Conservation (phyloP, 2,113 vertebrate species). For the Neogobius melanostomus region DNA sequence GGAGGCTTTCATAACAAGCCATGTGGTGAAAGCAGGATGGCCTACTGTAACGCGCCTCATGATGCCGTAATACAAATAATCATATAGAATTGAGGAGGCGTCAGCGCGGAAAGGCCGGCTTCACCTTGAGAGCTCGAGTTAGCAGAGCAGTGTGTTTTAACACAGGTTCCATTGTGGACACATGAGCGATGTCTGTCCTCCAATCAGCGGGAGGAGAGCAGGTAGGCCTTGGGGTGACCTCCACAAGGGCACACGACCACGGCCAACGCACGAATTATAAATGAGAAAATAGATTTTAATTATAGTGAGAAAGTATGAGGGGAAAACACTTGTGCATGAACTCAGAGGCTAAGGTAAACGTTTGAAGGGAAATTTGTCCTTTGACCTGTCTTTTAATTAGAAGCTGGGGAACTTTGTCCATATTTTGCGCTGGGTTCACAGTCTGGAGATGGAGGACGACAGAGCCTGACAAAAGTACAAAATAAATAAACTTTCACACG, state of each 20-base stretch:
- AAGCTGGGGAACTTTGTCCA: no score
- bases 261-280: not conserved
- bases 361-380: not conserved
- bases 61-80: not conserved
- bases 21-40: not conserved
- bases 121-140: not conserved
- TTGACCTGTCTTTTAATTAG: not conserved
- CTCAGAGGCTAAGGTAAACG: not conserved
- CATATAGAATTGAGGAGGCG: not conserved
- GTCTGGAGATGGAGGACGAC: no score
- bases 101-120: not conserved
- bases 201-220: not conserved
- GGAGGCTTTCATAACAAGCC: not conserved
- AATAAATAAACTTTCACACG: no score
- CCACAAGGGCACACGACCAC: not conserved
- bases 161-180: not conserved
- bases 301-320: not conserved
- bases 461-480: no score
- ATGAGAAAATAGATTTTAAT: not conserved
- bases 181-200: not conserved
- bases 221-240: not conserved
- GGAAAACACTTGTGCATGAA: not conserved
- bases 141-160: not conserved
- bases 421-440: no score
- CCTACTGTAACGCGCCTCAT: not conserved